Percentiles rank a stretch among this genome's conserved stretches.
Conservation (phyloP, 2,797 vertebrate species). For the Enteromius viviparus region DNA sequence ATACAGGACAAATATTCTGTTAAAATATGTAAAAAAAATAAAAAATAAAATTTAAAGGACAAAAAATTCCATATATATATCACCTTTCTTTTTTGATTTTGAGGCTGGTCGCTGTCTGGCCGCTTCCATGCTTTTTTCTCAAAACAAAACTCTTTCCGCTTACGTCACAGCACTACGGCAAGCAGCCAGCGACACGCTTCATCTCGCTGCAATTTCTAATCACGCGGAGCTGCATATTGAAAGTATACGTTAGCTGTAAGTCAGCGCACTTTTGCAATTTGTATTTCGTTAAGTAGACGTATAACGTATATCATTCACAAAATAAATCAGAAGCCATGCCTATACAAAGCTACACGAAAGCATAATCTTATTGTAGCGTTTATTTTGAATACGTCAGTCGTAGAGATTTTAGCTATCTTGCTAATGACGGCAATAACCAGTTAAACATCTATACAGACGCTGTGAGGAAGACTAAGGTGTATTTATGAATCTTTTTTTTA, state of each 20-base stretch:
- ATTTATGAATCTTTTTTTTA: background rate
- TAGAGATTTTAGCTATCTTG: constrained; percentile 22
- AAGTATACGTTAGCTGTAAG: constrained; percentile 24
- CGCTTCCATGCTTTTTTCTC: constrained; percentile 70
- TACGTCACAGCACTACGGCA: constrained; percentile 70
- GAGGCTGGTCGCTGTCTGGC: background rate
- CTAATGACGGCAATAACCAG: constrained; percentile 14
- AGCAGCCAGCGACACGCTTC: background rate
- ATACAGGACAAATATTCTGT: constrained; percentile 9
- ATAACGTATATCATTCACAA: background rate
- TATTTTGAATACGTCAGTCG: background rate
- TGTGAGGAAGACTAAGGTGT: background rate
- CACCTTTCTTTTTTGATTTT: constrained; percentile 70
- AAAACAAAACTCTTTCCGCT: constrained; percentile 60
- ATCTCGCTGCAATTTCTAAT: constrained; percentile 10
- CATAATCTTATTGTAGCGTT: background rate
- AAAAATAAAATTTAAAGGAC: no score
- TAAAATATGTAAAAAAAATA: background rate
- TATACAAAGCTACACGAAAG: background rate
- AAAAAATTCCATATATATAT: background rate
- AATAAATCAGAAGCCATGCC: background rate
- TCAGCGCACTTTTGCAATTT: constrained; percentile 1
- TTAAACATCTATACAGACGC: background rate
- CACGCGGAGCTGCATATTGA: constrained; percentile 15
- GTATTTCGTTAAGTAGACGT: background rate